phyloP scores from a whole-genome alignment of 2,888 invertebrate genomes.

The Eremobia ochroleuca region DNA sequence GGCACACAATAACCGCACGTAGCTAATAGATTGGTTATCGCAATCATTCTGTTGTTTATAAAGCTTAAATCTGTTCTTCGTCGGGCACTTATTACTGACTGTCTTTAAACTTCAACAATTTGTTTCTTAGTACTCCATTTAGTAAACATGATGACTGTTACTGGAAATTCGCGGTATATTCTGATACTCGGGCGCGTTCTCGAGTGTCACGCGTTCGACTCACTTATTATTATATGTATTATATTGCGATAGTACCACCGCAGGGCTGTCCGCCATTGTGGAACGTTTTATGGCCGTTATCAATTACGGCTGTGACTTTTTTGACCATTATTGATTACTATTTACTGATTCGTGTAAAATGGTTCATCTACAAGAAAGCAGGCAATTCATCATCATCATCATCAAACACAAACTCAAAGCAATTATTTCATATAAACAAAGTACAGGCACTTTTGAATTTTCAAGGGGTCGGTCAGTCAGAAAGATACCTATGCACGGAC shows the following conservation, averaged over 20 bases:
- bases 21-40: neutral
- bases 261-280: conserved; percentile 42
- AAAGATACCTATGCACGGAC: too few species aligned
- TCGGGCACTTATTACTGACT: neutral
- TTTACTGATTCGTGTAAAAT: neutral
- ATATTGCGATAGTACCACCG: conserved; percentile 36
- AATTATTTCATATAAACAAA: too few species aligned
- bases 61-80: neutral
- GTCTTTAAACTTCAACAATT: neutral
- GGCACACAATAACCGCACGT: neutral
- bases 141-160: neutral
- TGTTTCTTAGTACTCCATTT: conserved; percentile 37
- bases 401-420: neutral
- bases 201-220: conserved; percentile 42
- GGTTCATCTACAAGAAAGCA: neutral
- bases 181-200: conserved; percentile 43
- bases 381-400: neutral
- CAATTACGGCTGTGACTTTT: conserved; percentile 42
- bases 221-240: conserved; percentile 53
- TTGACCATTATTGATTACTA: neutral
- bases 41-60: neutral
- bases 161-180: conserved; percentile 50
- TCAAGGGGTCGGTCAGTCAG: too few species aligned
- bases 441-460: too few species aligned
- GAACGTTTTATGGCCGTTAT: conserved; percentile 38